A percentile compares a stretch with the other conserved stretches of the same genome.
Evolutionary conservation across 2,113 vertebrate genomes (phyloP).

Genomic region (Aegithalos caudatus): DNA sequence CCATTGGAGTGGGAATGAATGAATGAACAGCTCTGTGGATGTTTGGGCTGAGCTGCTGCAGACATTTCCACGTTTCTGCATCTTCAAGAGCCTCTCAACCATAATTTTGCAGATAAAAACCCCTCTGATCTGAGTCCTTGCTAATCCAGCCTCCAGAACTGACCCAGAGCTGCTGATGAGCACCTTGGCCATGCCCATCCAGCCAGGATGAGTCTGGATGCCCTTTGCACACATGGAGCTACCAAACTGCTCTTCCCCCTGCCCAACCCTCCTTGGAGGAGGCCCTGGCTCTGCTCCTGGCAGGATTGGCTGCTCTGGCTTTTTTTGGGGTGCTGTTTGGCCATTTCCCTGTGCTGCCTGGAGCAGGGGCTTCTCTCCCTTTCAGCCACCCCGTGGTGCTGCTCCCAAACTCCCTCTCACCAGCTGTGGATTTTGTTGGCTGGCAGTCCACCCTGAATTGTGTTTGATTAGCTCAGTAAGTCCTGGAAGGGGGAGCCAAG

Average conservation of each 20-base stretch:
- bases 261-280: neutral
- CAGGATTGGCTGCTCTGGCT: neutral
- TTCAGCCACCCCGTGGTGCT: neutral
- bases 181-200: neutral
- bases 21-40: accelerated
- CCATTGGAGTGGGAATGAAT: accelerated
- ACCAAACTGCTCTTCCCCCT: neutral
- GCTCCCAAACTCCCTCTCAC: neutral
- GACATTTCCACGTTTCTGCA: neutral
- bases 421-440: neutral
- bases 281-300: neutral
- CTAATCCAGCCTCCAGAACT: neutral
- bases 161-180: neutral
- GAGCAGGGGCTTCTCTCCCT: neutral
- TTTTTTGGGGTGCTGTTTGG: neutral
- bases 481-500: slow-evolving; percentile 40
- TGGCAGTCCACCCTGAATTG: neutral
- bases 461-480: slow-evolving; percentile 33
- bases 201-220: neutral
- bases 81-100: neutral
- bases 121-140: neutral
- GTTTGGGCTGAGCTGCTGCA: neutral
- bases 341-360: neutral
- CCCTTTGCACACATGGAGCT: neutral
- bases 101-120: neutral